Conservation (phyloP, 1,140 invertebrate genomes). For the Drosophila nigromelanica region DNA sequence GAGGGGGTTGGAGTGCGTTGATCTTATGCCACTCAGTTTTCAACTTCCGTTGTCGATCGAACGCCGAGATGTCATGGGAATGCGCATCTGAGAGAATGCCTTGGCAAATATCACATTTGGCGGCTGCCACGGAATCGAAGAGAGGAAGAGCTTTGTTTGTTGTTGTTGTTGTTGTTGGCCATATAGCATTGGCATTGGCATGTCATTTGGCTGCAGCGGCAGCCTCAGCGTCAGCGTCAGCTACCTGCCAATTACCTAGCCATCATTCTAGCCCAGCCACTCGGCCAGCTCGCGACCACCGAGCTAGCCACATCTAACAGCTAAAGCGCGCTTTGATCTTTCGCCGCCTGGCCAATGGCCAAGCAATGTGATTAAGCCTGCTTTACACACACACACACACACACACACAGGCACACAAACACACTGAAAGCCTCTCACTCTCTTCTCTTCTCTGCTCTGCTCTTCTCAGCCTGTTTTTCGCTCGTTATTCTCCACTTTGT, state of each 20-base stretch:
- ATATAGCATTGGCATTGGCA: constrained; percentile 52
- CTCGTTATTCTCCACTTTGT: constrained; percentile 82
- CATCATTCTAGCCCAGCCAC: constrained; percentile 64
- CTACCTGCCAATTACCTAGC: constrained; percentile 76
- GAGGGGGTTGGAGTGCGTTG: constrained; percentile 42
- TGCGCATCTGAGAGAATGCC: constrained; percentile 44
- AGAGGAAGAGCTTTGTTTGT: constrained; percentile 65
- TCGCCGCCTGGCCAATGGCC: constrained; percentile 79
- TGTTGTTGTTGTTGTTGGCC: constrained; percentile 43
- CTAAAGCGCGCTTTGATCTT: constrained; percentile 71
- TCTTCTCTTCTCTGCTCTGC: constrained; percentile 35
- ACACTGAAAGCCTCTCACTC: constrained; percentile 19
- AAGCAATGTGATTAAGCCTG: constrained; percentile 82
- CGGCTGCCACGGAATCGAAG: constrained; percentile 15
- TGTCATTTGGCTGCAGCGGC: constrained; percentile 71
- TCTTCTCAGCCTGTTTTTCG: constrained; percentile 69
- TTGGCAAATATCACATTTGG: constrained; percentile 66
- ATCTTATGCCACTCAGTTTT: constrained; percentile 80
- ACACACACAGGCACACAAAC: constrained; percentile 13
- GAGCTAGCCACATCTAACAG: constrained; percentile 78
- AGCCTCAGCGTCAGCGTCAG: constrained; percentile 31
- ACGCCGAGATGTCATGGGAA: constrained; percentile 73
- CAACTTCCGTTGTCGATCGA: constrained; percentile 72
- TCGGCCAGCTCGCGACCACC: constrained; percentile 65
- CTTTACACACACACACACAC: constrained; percentile 51